Conservation (phyloP, 2,797 vertebrate species). For the Pipistrellus pipistrellus region DNA sequence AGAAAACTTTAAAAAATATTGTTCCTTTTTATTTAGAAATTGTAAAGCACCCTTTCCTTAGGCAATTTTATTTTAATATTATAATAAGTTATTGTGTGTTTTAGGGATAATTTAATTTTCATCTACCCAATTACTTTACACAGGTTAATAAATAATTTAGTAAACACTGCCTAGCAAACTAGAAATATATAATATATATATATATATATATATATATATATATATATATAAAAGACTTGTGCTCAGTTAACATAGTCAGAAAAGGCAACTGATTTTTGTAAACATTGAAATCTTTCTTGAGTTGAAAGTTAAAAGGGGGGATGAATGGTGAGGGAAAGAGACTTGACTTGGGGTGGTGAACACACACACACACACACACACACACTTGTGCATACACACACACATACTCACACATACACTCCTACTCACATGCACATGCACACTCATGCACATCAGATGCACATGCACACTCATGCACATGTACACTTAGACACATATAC, state of each 20-base stretch:
- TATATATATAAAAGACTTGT: background rate
- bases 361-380: background rate
- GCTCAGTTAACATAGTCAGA: background rate
- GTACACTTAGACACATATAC: too few species aligned
- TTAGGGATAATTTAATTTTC: background rate
- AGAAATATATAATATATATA: background rate
- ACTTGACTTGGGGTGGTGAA: background rate
- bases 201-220: background rate
- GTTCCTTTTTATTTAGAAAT: background rate
- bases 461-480: background rate
- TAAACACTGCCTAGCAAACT: background rate
- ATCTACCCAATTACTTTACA: background rate
- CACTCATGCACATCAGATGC: too few species aligned
- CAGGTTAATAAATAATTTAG: background rate
- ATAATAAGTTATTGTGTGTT: slow-evolving; percentile 24
- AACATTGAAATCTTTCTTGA: background rate
- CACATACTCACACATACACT: background rate
- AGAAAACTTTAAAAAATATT: background rate
- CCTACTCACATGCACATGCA: too few species aligned
- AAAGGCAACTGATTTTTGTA: background rate
- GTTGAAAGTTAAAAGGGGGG: background rate
- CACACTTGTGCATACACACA: background rate
- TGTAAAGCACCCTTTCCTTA: background rate
- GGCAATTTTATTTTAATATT: slow-evolving; percentile 44
- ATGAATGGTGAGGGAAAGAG: background rate